phyloP scores from a whole-genome alignment of 2,888 invertebrate species.

The Drosophila diplacantha region DNA sequence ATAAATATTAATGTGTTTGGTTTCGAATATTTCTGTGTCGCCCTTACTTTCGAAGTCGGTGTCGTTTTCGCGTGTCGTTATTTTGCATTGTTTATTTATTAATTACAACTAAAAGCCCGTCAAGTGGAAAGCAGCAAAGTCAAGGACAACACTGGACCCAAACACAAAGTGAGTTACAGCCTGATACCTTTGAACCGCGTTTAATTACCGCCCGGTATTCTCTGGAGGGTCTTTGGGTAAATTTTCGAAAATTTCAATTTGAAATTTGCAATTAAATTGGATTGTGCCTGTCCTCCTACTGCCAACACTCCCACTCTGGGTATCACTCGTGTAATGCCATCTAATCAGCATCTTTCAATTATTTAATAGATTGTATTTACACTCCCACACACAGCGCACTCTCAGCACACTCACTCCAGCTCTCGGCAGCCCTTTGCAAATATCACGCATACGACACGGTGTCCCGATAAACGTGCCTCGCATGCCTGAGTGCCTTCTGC shows the following conservation, averaged over 20 bases:
- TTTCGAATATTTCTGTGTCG: constrained; percentile 21
- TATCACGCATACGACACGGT: constrained; percentile 39
- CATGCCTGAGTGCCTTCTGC: constrained; percentile 13
- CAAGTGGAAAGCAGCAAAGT: constrained; percentile 20
- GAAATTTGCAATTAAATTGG: constrained; percentile 43
- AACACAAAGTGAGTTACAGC: constrained; percentile 12
- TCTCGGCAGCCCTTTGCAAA: constrained; percentile 11
- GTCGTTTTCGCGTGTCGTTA: constrained; percentile 32
- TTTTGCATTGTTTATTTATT: constrained; percentile 36
- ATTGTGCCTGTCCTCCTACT: constrained; percentile 25
- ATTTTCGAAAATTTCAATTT: constrained; percentile 31
- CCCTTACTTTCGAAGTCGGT: constrained; percentile 22
- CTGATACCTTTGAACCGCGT: constrained; percentile 6
- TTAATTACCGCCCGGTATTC: constrained; percentile 16
- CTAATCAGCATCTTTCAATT: constrained; percentile 38
- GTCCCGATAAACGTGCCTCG: constrained; percentile 18
- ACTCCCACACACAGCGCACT: constrained; percentile 5
- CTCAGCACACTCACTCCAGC: neutral
- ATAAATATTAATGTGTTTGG: constrained; percentile 33
- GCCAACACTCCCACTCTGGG: neutral
- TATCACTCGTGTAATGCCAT: constrained; percentile 12
- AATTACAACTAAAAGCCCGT: constrained; percentile 18
- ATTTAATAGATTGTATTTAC: constrained; percentile 35
- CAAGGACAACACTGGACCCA: neutral
- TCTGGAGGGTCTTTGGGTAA: constrained; percentile 12